Evolutionary conservation across 2,113 vertebrate genomes (phyloP), one percentile per base, ranked within the genome.

Genomic region (Orthonyx spaldingii): DNA sequence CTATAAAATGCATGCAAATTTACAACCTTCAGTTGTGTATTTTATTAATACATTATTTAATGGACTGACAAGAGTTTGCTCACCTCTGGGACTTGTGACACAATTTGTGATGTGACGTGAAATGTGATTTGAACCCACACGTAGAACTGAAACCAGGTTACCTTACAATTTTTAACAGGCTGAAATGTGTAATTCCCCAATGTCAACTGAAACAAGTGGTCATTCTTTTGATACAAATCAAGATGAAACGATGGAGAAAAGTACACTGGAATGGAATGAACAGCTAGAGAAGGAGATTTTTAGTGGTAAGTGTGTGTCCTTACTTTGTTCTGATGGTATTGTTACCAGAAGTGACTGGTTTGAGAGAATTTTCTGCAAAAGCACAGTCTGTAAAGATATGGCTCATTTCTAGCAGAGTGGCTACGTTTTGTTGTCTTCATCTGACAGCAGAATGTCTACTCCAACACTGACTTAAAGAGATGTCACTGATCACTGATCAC

Each of bases 271-370:
- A 2, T 98, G 97, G 98, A 97, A 97, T 26, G 80, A 97, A 10
- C 69, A 97, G 82, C 88, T 98, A 16, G 98, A 98, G 79, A 97
- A 96, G 17, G 98, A 98, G 70, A 82, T 97, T 88, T 97, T 98
- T 89, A 97, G 91, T 95, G 98, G 98, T 98, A 95, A 97, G 97
- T 90, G 21, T 65, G 7, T 52, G 16, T 55, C 49, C 9, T 66
- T 86, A 61, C 52, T 81, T 89, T 89, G 39, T 68, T 90, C 59
- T 80, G 28, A 22, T 49, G 9, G 21, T 46, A 16, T 39, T 69
- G 56, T 83, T 86, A 32, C 13, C 30, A 65, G 72, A 93, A 66
- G 37, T 13, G 6, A 39, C 68, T 61, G 27, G 18, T 76, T 90
- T 76, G 24, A 65, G 35, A 78, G 41, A 70, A 46, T 28, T 87